phyloP scores from a whole-genome alignment of 2,113 vertebrate genomes.

The Motacilla alba region DNA sequence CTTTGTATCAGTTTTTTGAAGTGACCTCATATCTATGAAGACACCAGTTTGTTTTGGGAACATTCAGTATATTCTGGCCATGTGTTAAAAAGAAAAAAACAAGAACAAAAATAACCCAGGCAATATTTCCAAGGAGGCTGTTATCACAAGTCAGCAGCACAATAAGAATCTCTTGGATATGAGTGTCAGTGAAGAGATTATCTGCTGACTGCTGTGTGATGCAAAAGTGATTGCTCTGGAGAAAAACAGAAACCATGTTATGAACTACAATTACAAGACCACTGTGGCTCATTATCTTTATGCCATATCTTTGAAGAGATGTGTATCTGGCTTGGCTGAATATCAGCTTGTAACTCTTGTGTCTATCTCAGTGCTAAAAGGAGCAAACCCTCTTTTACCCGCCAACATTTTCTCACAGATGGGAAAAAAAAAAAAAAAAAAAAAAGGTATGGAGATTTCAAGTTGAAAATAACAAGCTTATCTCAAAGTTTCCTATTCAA shows the following conservation, averaged over 20 bases:
- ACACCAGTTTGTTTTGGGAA: background rate
- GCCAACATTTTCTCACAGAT: background rate
- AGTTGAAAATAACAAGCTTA: background rate
- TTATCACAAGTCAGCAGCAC: background rate
- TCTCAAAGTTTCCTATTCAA: background rate
- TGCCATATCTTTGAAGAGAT: background rate
- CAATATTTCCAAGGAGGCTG: background rate
- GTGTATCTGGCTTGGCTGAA: background rate
- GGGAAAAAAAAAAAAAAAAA: background rate
- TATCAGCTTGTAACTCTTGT: background rate
- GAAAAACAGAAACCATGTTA: background rate
- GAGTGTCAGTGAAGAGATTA: background rate
- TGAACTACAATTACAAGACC: background rate
- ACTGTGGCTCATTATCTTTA: background rate
- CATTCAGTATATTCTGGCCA: background rate
- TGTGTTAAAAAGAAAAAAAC: background rate
- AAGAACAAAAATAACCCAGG: background rate
- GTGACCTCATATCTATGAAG: background rate
- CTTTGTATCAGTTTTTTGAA: background rate
- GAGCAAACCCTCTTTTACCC: background rate
- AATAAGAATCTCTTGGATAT: background rate
- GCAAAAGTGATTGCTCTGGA: background rate
- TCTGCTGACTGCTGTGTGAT: background rate
- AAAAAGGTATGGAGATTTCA: background rate
- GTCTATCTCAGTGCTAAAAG: background rate